Evolutionary conservation across 1,140 invertebrate genomes (phyloP), one percentile per base, ranked within the genome.

Genomic region (Eupristina koningsbergeri): DNA sequence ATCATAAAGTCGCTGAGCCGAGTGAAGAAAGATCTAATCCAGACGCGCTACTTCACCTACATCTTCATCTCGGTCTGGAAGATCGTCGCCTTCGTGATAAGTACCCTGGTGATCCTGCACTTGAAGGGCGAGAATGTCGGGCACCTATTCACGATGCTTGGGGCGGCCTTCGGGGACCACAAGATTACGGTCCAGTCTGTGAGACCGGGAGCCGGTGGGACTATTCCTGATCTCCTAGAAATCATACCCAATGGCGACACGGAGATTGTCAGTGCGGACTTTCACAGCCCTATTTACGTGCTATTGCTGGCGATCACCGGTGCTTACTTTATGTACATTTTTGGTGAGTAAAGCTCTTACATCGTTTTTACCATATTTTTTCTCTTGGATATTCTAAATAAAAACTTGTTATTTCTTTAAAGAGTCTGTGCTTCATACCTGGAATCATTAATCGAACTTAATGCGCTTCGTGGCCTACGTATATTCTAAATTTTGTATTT

Each of bases 41-140:
- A 94, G 64, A 97, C 96, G 0, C 93, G 97, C 78, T 98, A 98
- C 88, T 98, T 97, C 90, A 96, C 94, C 1, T 97, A 98, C 90
- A 94, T 97, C 85, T 97, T 98, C 88, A 94, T 98, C 26, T 97
- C 97, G 0, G 88, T 97, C 0, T 98, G 97, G 97, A 98, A 98
- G 91, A 96, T 97, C 74, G 69, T 97, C 0, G 91, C 95, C 7
- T 98, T 98, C 90, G 93, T 98, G 76, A 93, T 96, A 83, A 94
- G 94, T 26, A 95, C 96, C 53, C 80, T 98, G 8, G 91, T 97
- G 6, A 95, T 96, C 78, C 92, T 96, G 50, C 94, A 95, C 91
- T 91, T 96, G n/a, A 95, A 95, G 71, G 96, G 96, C 8, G 95
- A 96, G 47, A 95, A 95, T 85, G 94, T 97, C 1, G 94, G 94